Evolutionary conservation across 2,797 vertebrate genomes (phyloP).

Genomic region (Centropyge bicolor): DNA sequence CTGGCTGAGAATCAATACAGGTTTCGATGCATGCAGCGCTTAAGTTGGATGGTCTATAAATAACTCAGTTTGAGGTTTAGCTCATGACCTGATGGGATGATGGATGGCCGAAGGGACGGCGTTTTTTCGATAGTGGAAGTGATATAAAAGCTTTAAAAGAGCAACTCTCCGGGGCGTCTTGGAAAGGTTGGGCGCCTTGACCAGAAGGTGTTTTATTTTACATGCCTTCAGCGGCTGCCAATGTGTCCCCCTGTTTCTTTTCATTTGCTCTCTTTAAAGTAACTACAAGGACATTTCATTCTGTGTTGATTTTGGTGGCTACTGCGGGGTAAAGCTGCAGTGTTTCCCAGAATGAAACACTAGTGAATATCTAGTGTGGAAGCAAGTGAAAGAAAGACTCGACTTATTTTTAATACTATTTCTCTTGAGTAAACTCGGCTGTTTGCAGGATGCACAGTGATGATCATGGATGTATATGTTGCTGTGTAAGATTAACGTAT

Average conservation of each 20-base stretch:
- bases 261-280: slow-evolving; percentile 9
- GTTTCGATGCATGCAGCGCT: slow-evolving; percentile 50
- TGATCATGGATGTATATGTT: too few relatives aligned
- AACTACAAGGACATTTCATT: neutral
- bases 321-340: neutral
- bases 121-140: slow-evolving; percentile 13
- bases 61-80: slow-evolving; percentile 44
- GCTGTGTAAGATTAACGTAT: neutral
- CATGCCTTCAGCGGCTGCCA: slow-evolving; percentile 26
- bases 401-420: neutral
- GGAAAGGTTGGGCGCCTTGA: slow-evolving; percentile 32
- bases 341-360: neutral
- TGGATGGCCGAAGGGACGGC: slow-evolving; percentile 12
- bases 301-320: neutral
- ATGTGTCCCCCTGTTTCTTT: neutral
- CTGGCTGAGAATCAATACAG: slow-evolving; percentile 58
- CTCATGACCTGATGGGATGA: slow-evolving; percentile 31
- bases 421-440: neutral
- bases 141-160: slow-evolving; percentile 50
- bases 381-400: neutral
- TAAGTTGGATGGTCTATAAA: slow-evolving; percentile 56
- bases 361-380: neutral
- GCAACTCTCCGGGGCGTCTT: slow-evolving; percentile 21
- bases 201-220: slow-evolving; percentile 30
- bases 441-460: too few relatives aligned